These are phyloP conservation scores for Dendrolimus houi DNA, from an alignment of 2,888 invertebrate genomes.

Conservation along the genomic window DNA sequence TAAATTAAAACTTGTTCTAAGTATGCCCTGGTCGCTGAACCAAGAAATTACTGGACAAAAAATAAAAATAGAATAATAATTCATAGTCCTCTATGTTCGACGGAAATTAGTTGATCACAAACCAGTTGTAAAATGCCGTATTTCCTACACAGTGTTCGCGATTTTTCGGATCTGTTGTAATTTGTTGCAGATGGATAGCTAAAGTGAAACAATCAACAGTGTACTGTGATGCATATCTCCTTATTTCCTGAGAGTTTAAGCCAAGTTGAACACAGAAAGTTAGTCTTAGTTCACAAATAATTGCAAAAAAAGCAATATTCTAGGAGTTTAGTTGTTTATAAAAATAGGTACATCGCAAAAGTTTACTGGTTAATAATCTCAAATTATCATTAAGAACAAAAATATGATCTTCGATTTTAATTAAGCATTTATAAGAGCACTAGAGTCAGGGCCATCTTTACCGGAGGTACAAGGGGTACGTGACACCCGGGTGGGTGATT, in stretches of 20 bases:
- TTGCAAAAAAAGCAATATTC: too few relatives aligned
- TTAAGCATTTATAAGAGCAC: too few relatives aligned
- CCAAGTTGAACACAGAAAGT: neutral
- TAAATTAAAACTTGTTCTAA: neutral
- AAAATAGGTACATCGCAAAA: too few relatives aligned
- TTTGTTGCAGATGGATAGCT: slow-evolving; percentile 24
- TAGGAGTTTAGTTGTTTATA: too few relatives aligned
- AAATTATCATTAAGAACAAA: too few relatives aligned
- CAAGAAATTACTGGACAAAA: slow-evolving; percentile 1
- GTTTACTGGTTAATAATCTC: too few relatives aligned
- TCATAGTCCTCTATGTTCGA: neutral
- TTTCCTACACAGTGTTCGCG: slow-evolving; percentile 10
- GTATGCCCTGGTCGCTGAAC: neutral
- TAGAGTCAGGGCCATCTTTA: too few relatives aligned
- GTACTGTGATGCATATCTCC: slow-evolving; percentile 5
- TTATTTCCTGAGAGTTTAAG: neutral
- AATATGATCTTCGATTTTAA: too few relatives aligned
- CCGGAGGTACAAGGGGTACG: too few relatives aligned
- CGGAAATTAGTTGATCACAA: slow-evolving; percentile 6
- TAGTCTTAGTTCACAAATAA: too few relatives aligned
- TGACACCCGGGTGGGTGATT: too few relatives aligned
- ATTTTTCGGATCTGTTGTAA: slow-evolving; percentile 8
- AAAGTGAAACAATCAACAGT: slow-evolving; percentile 15
- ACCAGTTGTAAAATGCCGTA: slow-evolving; percentile 3
- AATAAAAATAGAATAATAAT: neutral